These are phyloP conservation scores for Amphiura filiformis DNA, from an alignment of 35 echinoderm and acorn worm species.

Conservation along the genomic window DNA sequence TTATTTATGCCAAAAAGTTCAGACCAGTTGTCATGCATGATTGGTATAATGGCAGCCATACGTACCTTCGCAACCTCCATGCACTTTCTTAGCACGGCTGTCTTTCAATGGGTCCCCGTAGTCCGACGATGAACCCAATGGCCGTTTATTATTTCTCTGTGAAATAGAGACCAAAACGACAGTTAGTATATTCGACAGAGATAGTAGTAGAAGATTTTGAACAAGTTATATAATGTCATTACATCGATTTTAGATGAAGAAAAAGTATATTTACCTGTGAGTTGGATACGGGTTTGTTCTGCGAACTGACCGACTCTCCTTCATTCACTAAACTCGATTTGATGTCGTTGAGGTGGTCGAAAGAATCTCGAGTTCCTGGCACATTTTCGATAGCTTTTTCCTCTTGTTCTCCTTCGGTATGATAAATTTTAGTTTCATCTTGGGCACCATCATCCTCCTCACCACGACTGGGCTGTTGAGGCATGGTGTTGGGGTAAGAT, in stretches of 20 bases:
- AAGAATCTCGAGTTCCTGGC: conserved; percentile 60
- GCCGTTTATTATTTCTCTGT: conserved; percentile 64
- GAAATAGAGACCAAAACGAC: conserved; percentile 11
- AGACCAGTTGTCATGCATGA: conserved; percentile 6
- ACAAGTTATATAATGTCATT: background rate
- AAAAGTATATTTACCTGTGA: conserved; percentile 52
- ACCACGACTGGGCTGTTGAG: conserved; percentile 71
- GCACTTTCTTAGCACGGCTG: conserved; percentile 55
- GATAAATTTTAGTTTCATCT: conserved; percentile 66
- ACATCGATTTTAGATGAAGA: background rate
- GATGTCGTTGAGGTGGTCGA: conserved; percentile 64
- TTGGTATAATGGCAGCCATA: conserved; percentile 17
- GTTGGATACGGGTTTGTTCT: conserved; percentile 32
- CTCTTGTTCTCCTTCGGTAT: conserved; percentile 73
- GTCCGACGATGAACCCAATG: conserved; percentile 24
- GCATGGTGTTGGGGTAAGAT: conserved; percentile 69
- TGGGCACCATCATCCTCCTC: conserved; percentile 64
- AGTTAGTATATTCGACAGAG: background rate
- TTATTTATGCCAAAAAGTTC: background rate
- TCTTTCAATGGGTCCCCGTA: conserved; percentile 57
- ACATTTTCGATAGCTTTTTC: conserved; percentile 68
- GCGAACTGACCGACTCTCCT: conserved; percentile 37
- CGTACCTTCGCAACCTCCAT: conserved; percentile 58
- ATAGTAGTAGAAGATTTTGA: conserved; percentile 15
- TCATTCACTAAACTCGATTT: conserved; percentile 63